phyloP scores from a whole-genome alignment of 1,140 invertebrate species.

The Eriocheir sinensis region DNA sequence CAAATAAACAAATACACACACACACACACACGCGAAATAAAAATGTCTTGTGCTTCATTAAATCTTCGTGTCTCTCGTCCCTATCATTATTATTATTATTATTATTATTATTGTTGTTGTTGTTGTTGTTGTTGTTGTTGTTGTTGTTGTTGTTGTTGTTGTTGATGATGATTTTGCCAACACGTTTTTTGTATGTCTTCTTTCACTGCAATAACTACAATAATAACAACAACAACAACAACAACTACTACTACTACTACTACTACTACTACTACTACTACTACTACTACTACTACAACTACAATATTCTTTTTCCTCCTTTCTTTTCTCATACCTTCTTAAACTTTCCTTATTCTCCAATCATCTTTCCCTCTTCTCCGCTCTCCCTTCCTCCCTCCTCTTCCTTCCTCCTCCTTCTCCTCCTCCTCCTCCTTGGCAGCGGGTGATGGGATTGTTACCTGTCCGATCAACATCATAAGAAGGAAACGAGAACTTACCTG shows the following conservation, averaged over 20 bases:
- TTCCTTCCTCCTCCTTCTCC: not conserved
- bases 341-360: not conserved
- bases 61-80: no score
- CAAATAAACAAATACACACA: no score
- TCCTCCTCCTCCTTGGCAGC: not conserved
- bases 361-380: not conserved
- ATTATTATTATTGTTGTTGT: no score
- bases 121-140: no score
- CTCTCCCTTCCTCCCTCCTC: not conserved
- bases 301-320: not conserved
- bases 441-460: slow-evolving; percentile 43
- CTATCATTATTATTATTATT: no score
- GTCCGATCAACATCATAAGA: slow-evolving; percentile 30
- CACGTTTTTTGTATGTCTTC: no score
- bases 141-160: no score
- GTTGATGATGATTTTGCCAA: no score
- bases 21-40: no score
- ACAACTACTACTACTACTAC: not conserved
- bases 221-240: no score
- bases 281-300: slow-evolving; percentile 19
- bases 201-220: no score
- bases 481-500: not conserved
- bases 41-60: no score
- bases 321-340: not conserved
- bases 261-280: slow-evolving; percentile 13